Conservation (phyloP, 1,140 invertebrate genomes). For the Halesus radiatus region DNA sequence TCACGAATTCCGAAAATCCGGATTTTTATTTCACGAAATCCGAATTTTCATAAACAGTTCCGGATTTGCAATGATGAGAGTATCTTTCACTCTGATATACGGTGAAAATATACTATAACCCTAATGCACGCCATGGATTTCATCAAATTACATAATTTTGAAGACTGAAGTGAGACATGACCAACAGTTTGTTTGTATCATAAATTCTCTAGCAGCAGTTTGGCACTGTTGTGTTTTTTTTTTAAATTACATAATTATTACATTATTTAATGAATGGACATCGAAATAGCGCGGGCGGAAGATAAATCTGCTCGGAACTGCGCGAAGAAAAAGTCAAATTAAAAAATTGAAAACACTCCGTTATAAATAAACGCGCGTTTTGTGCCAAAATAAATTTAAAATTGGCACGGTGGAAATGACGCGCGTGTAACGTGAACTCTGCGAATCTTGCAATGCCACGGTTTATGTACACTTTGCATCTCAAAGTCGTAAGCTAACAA, state of each 20-base stretch:
- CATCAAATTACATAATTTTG: too few species aligned
- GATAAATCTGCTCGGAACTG: slow-evolving; percentile 19
- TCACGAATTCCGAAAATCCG: too few species aligned
- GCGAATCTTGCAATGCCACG: slow-evolving; percentile 5
- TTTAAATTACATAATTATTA: neutral
- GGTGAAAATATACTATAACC: too few species aligned
- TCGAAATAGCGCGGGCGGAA: slow-evolving; percentile 1
- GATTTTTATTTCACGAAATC: too few species aligned
- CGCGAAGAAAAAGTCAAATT: slow-evolving; percentile 35
- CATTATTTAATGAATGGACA: slow-evolving; percentile 31
- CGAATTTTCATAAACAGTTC: too few species aligned
- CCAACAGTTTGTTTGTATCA: neutral
- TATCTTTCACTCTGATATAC: too few species aligned
- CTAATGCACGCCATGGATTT: too few species aligned
- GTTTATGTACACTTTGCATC: slow-evolving; percentile 1
- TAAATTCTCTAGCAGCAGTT: neutral
- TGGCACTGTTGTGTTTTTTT: neutral
- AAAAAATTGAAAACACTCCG: slow-evolving; percentile 34
- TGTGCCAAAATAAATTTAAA: slow-evolving; percentile 39
- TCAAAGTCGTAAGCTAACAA: neutral
- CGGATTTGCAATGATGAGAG: too few species aligned
- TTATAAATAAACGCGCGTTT: slow-evolving; percentile 22
- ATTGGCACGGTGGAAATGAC: slow-evolving; percentile 25
- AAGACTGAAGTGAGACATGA: neutral
- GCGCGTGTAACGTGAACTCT: neutral